phyloP scores from a whole-genome alignment of 1,140 invertebrate genomes.

The Triops longicaudatus region DNA sequence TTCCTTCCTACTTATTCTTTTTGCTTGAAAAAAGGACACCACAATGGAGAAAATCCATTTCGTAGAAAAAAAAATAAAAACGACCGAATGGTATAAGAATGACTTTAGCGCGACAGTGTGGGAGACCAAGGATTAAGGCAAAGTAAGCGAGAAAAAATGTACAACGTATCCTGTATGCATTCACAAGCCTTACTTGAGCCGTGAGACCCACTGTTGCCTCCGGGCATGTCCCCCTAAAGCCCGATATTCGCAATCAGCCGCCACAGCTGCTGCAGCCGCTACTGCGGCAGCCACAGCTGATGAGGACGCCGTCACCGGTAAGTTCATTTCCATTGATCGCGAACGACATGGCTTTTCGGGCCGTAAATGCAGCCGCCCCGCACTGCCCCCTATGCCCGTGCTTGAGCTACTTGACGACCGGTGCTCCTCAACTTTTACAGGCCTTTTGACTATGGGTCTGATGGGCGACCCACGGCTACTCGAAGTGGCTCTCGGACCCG shows the following conservation, averaged over 20 bases:
- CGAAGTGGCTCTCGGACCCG: neutral
- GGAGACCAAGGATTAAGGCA: neutral
- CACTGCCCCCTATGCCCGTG: conserved; percentile 26
- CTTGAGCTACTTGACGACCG: conserved; percentile 23
- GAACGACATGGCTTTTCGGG: conserved; percentile 53
- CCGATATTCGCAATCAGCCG: conserved; percentile 22
- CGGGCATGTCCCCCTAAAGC: conserved; percentile 32
- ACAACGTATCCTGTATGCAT: conserved; percentile 32
- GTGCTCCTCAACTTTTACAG: neutral
- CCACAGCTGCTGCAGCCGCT: conserved; percentile 30
- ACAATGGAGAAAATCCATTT: conserved; percentile 7
- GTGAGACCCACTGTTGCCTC: conserved; percentile 34
- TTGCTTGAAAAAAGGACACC: neutral
- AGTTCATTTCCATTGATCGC: conserved; percentile 78
- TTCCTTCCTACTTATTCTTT: too few relatives aligned
- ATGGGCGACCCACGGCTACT: neutral
- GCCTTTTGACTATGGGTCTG: neutral
- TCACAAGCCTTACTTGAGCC: conserved; percentile 33
- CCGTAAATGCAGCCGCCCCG: conserved; percentile 24
- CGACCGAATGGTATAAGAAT: neutral
- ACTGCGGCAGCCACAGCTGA: conserved; percentile 63
- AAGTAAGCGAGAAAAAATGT: conserved; percentile 16
- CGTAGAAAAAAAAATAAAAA: conserved; percentile 24
- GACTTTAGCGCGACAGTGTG: neutral
- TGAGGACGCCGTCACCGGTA: conserved; percentile 75